These are phyloP conservation scores for Poecilus cupreus DNA, from an alignment of 2,888 invertebrate species.

Conservation along the genomic window DNA sequence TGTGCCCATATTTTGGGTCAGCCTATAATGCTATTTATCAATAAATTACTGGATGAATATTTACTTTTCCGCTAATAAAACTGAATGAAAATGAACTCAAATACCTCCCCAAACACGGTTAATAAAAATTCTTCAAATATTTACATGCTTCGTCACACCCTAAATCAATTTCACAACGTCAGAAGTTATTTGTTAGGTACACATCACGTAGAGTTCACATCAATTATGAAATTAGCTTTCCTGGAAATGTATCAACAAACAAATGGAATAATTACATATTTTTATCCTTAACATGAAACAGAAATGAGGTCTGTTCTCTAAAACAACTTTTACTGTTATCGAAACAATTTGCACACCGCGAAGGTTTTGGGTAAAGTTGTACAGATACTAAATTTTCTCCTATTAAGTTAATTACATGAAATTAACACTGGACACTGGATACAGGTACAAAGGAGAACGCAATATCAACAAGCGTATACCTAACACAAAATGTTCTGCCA, in stretches of 20 bases:
- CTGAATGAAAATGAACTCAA: background rate
- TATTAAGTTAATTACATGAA: conserved; percentile 25
- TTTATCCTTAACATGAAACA: background rate
- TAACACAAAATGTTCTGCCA: background rate
- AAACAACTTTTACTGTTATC: conserved; percentile 25
- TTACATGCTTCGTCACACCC: background rate
- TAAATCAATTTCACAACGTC: conserved; percentile 14
- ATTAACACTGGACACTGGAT: background rate
- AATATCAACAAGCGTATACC: background rate
- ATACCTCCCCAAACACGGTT: background rate
- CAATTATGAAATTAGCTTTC: background rate
- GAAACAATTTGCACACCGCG: background rate
- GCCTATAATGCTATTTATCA: too few relatives aligned
- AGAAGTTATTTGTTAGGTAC: conserved; percentile 2
- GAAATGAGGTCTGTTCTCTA: background rate
- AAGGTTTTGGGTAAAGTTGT: background rate
- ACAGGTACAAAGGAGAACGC: conserved; percentile 7
- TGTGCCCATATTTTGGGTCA: too few relatives aligned
- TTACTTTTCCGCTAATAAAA: background rate
- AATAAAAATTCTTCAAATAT: background rate
- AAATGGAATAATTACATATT: background rate
- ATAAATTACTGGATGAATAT: too few relatives aligned
- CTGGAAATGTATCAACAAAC: background rate
- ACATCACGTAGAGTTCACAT: background rate
- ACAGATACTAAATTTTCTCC: conserved; percentile 1